phyloP scores from a whole-genome alignment of 2,797 vertebrate genomes.

The Enteromius unitaeniatus region DNA sequence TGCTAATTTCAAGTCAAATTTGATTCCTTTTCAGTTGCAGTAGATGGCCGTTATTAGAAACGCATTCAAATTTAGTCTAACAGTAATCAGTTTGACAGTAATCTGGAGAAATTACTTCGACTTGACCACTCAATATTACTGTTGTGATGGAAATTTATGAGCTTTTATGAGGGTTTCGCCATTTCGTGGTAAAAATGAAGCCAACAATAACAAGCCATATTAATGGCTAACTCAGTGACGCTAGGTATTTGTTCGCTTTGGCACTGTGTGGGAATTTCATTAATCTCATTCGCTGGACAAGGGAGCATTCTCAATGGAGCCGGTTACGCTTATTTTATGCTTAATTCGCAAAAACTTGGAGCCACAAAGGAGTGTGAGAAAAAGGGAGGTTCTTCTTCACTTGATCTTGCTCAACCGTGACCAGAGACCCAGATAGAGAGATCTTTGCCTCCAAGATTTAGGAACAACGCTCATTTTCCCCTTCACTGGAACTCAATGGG shows the following conservation, averaged over 20 bases:
- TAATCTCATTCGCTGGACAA: slow-evolving; percentile 62
- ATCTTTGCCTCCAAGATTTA: slow-evolving; percentile 54
- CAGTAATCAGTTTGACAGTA: slow-evolving; percentile 13
- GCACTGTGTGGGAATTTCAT: slow-evolving; percentile 65
- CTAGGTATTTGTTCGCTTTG: slow-evolving; percentile 68
- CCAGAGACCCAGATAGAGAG: slow-evolving; percentile 41
- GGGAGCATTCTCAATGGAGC: slow-evolving; percentile 55
- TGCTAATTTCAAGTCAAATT: slow-evolving; percentile 18
- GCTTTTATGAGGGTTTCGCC: slow-evolving; percentile 50
- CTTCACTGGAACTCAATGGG: slow-evolving; percentile 30
- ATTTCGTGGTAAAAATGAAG: slow-evolving; percentile 52
- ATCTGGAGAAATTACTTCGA: slow-evolving; percentile 22
- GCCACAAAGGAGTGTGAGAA: slow-evolving; percentile 68
- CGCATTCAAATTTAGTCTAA: background rate
- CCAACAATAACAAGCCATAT: slow-evolving; percentile 72
- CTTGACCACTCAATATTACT: slow-evolving; percentile 30
- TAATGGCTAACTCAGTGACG: slow-evolving; percentile 65
- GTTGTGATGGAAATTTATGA: slow-evolving; percentile 52
- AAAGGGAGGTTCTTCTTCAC: slow-evolving; percentile 53
- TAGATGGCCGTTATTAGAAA: background rate
- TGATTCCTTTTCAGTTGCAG: slow-evolving; percentile 12
- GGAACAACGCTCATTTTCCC: slow-evolving; percentile 47
- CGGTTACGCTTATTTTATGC: slow-evolving; percentile 63
- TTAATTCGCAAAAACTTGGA: slow-evolving; percentile 65
- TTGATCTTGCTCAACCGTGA: slow-evolving; percentile 55